Base-by-base conservation (phyloP, 1,140 invertebrate genomes). In the Drosophila truncata region DNA sequence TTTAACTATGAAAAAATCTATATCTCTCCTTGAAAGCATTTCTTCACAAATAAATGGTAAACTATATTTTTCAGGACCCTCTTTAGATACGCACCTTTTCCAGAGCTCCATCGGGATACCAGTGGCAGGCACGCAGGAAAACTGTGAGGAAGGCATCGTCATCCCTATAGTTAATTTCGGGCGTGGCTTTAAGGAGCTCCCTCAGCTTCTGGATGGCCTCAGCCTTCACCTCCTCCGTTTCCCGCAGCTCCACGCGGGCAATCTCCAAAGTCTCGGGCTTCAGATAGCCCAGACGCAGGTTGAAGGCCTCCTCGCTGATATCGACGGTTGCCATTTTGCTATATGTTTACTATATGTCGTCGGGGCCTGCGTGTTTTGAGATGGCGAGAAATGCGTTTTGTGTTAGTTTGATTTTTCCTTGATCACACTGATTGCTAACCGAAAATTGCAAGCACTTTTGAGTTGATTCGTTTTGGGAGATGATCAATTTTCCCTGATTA, bases 81-180 rank as follows among this genome's bases (percentile, higher is more conserved):
- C n/a, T 41, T 29, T 18, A 6, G 33, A 18, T 61, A 94, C 95
- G 94, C 91, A 96, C 96, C 93, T 97, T 93, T 77, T 95, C 94
- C 39, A 95, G 93, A 0, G 96, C 96, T 92, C 96, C 96, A 69
- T 97, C 94, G 1, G 96, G 95, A 84, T 97, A 97, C 92, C 95
- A 97, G 92, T 97, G 97, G 90, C 96, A 96, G 33, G 96, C 96
- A 39, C 96, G 94, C 16, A 97, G 93, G 82, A 97, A 97, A 29
- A 96, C 95, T 23, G 95, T 93, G 0, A 97, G 93, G 29, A 96
- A 95, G 4, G 96, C 96, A 76, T 97, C 96, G 64, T 96, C 96
- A 31, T 96, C 95, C 52, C 93, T 94, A 64, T 93, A 97, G 67
- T 94, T 93, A 35, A 97, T 77, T 14, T 95, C 95, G 62, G 94